Percentiles rank a stretch among this genome's conserved stretches.
Evolutionary conservation across 2,113 vertebrate species (phyloP).

Genomic region (Motacilla tschutschensis): DNA sequence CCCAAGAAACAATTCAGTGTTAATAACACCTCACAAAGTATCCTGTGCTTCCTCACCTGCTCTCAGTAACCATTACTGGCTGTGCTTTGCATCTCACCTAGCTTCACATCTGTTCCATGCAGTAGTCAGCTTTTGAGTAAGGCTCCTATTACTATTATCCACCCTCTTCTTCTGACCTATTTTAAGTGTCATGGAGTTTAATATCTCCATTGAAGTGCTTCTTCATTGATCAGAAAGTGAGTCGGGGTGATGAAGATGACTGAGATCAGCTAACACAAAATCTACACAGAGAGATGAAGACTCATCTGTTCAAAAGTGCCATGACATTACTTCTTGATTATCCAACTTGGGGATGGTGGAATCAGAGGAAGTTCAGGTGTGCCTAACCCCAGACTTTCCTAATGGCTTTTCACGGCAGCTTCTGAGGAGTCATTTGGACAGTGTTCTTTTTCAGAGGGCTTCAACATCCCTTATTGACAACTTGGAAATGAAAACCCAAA

Average conservation of each 20-base stretch:
- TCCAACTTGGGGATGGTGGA: neutral
- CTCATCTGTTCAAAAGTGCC: neutral
- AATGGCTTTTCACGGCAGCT: neutral
- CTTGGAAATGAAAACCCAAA: neutral
- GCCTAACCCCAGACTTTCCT: neutral
- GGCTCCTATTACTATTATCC: neutral
- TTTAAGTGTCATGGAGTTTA: neutral
- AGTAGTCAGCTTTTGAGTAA: neutral
- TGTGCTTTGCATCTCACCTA: neutral
- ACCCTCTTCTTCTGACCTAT: neutral
- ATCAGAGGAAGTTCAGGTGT: neutral
- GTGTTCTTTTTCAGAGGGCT: neutral
- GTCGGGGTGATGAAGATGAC: neutral
- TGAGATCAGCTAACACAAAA: neutral
- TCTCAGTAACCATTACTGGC: neutral
- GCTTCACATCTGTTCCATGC: neutral
- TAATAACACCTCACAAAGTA: neutral
- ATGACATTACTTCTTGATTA: neutral
- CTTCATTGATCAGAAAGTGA: neutral
- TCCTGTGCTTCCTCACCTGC: neutral
- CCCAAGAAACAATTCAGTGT: neutral
- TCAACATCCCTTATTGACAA: neutral
- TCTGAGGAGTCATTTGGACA: neutral
- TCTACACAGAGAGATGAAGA: neutral
- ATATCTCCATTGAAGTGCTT: neutral